Percentiles rank a stretch among this genome's conserved stretches.
phyloP scores from a whole-genome alignment of 2,113 vertebrate genomes.

The Alethe diademata region DNA sequence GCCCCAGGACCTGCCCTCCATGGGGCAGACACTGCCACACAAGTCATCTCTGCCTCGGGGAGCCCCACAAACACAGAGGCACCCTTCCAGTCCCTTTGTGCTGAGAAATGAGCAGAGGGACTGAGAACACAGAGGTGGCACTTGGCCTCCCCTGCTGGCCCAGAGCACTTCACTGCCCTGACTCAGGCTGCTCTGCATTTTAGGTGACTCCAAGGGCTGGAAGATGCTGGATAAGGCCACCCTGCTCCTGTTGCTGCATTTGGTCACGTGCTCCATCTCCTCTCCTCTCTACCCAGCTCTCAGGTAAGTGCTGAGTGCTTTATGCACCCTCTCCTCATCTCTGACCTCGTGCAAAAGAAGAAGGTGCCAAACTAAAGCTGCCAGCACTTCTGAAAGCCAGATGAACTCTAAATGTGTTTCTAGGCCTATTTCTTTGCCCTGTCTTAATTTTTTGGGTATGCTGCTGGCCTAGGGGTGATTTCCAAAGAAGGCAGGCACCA shows the following conservation, averaged over 20 bases:
- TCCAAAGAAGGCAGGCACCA: neutral
- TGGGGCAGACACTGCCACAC: neutral
- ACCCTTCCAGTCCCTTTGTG: neutral
- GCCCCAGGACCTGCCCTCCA: neutral
- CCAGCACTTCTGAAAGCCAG: neutral
- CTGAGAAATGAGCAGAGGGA: neutral
- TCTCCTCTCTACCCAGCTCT: slow-evolving; percentile 80
- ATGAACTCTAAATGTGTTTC: neutral
- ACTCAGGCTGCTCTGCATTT: neutral
- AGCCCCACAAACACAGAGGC: neutral
- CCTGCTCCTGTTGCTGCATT: slow-evolving; percentile 82
- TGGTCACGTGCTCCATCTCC: slow-evolving; percentile 76
- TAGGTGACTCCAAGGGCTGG: slow-evolving; percentile 35
- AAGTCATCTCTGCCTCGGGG: neutral
- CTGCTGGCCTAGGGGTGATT: neutral
- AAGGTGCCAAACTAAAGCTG: neutral
- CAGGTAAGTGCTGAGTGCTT: slow-evolving; percentile 76
- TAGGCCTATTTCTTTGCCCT: neutral
- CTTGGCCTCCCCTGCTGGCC: neutral
- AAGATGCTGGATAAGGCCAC: slow-evolving; percentile 83
- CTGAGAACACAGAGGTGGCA: neutral
- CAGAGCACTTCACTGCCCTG: neutral
- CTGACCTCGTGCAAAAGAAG: neutral
- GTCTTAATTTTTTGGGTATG: neutral
- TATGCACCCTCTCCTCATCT: neutral